Evolutionary conservation across 2,888 invertebrate genomes (phyloP), one percentile per base, ranked within the genome.

Genomic region (Ecdyonurus torrentis): DNA sequence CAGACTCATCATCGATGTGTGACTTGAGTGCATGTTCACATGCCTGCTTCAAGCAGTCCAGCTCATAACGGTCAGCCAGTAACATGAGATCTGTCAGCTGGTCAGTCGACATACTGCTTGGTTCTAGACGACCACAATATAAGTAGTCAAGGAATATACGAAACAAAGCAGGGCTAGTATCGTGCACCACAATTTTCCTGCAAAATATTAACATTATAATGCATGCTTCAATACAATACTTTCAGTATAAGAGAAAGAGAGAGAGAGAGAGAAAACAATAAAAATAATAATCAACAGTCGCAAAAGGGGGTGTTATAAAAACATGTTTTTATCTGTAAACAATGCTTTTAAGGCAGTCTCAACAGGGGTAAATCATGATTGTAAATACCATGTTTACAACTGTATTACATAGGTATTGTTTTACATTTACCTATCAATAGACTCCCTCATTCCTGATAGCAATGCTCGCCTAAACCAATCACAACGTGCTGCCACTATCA

Each of bases 391-490:
- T n/a, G n/a, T n/a, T n/a, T n/a, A n/a, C n/a, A n/a, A n/a, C n/a
- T n/a, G n/a, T n/a, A n/a, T n/a, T n/a, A n/a, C n/a, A n/a, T n/a
- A n/a, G n/a, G n/a, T n/a, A n/a, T n/a, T n/a, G n/a, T n/a, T n/a
- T n/a, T n/a, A n/a, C 19, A 68, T 72, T 68, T 71, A 83, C 83
- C 81, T 82, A 70, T 83, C 81, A 66, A 86, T 84, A 23, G 83
- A 81, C 74, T 86, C 86, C 69, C 81, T 77, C 86, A 86, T 86
- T 61, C 85, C 86, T 60, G 84, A 84, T 58, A 83, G 76, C 19
- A 86, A 72, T 1, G 85, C 86, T 67, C 84, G 75, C 60, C 83
- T 76, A 70, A 85, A 85, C 85, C 85, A 85, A 71, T 84, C 83
- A 73, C 85, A 85, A 62, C 83, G 74, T 1, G 85, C 77, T 2